Evolutionary conservation across 2,113 vertebrate genomes (phyloP), one percentile per base, ranked within the genome.

Genomic region (Melanocharis versteri): DNA sequence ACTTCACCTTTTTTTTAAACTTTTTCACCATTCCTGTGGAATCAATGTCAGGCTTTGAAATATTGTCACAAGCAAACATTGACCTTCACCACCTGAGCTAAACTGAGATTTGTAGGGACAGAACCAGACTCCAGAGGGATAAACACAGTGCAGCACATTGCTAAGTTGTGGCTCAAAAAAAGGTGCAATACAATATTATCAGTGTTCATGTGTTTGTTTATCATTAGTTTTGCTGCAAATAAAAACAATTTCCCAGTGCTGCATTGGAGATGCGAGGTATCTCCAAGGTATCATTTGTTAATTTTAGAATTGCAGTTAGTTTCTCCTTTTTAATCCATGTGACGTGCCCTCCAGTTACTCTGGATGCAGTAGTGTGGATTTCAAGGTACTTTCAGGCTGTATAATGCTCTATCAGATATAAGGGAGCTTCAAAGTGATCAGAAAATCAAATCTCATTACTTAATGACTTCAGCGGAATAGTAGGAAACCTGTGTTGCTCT

Each of bases 91-190:
- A 31, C 23, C 47, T 80, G 33, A 81, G 27, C 14, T 54, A 83
- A 69, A 53, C 35, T 0, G 0, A 66, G 61, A 81, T 71, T 51
- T 60, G 4, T 40, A 62, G 39, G 22, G 31, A 57, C 0, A 3
- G n/a, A 76, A 37, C 35, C n/a, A 31, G 27, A 35, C 30, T 68
- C n/a, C n/a, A 31, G 45, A 54, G 47, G 31, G 22, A 33, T 82
- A 58, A 83, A 53, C 50, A 28, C 39, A 33, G 58, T 33, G 21
- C 56, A 58, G 30, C 30, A 13, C 12, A 1, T 47, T 39, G 45
- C 68, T 58, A 56, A 70, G 7, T 78, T 62, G 27, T 10, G 16
- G 13, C 33, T 86, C 51, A 62, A 51, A 76, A 72, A 72, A 85
- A 57, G 39, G 54, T 23, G 35, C 2, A 51, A 5, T 71, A 27